Percentiles rank a stretch among this genome's conserved stretches.
Conservation (phyloP, 2,888 invertebrate genomes). For the Coleophora deauratella region DNA sequence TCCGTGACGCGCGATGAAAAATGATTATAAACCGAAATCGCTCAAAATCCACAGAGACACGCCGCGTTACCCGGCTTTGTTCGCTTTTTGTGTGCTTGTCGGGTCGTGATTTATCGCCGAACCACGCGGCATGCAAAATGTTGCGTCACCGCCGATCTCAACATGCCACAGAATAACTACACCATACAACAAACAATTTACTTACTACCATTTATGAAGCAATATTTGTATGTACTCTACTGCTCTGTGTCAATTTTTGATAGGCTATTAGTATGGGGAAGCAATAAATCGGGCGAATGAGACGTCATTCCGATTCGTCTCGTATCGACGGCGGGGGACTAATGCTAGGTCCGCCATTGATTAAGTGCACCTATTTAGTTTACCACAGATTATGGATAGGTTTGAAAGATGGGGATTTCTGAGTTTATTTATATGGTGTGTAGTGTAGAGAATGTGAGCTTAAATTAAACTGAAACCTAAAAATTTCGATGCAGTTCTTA, state of each 20-base stretch:
- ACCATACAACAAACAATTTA: slow-evolving; percentile 1
- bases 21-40: slow-evolving; percentile 66
- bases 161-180: slow-evolving; percentile 28
- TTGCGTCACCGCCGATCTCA: slow-evolving; percentile 54
- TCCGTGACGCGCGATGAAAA: slow-evolving; percentile 43
- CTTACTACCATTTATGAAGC: slow-evolving; percentile 15
- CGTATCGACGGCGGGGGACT: slow-evolving; percentile 51
- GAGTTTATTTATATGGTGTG: background rate
- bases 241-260: slow-evolving; percentile 2
- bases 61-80: slow-evolving; percentile 70
- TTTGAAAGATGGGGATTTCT: slow-evolving; percentile 1
- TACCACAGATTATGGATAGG: slow-evolving; percentile 35
- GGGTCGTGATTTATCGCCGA: slow-evolving; percentile 51
- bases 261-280: slow-evolving; percentile 27
- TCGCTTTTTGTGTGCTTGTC: slow-evolving; percentile 67
- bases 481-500: too few species aligned
- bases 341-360: slow-evolving; percentile 54
- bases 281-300: slow-evolving; percentile 67
- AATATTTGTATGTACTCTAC: background rate
- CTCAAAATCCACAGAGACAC: slow-evolving; percentile 69
- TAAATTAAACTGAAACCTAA: too few species aligned
- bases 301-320: slow-evolving; percentile 68
- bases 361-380: slow-evolving; percentile 61
- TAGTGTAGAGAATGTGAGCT: too few species aligned
- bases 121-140: slow-evolving; percentile 59